These are phyloP conservation scores for Spisula solida DNA, from an alignment of 2,888 invertebrate species.

Conservation along the genomic window DNA sequence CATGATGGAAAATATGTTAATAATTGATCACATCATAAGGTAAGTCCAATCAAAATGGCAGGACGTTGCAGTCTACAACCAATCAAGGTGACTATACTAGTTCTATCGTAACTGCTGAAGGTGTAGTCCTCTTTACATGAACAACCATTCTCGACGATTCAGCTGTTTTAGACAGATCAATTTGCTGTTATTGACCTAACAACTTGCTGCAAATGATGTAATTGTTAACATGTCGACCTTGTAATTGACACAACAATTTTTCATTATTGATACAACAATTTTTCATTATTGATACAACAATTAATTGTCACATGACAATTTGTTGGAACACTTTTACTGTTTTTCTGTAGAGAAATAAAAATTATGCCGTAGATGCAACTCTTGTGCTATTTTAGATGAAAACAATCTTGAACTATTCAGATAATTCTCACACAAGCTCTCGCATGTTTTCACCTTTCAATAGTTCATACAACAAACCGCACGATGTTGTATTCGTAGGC, in stretches of 20 bases:
- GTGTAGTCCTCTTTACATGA: not conserved
- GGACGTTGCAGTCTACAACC: not conserved
- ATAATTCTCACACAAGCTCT: slow-evolving; percentile 54
- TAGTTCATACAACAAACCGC: slow-evolving; percentile 98
- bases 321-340: no score
- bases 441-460: slow-evolving; percentile 88
- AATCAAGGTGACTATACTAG: no score
- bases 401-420: not conserved
- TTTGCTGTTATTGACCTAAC: no score
- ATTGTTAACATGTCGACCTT: no score
- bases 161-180: not conserved
- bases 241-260: no score
- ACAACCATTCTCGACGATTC: not conserved
- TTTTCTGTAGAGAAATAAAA: no score
- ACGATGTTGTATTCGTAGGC: slow-evolving; percentile 96
- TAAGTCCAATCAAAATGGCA: not conserved
- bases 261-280: no score
- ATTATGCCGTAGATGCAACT: no score
- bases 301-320: no score
- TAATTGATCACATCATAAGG: not conserved
- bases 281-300: no score
- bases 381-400: no score
- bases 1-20: not conserved
- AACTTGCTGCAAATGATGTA: not conserved
- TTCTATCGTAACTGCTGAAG: no score